Base-by-base conservation (phyloP, 1,140 invertebrate genomes). In the Bombus pyrosoma region DNA sequence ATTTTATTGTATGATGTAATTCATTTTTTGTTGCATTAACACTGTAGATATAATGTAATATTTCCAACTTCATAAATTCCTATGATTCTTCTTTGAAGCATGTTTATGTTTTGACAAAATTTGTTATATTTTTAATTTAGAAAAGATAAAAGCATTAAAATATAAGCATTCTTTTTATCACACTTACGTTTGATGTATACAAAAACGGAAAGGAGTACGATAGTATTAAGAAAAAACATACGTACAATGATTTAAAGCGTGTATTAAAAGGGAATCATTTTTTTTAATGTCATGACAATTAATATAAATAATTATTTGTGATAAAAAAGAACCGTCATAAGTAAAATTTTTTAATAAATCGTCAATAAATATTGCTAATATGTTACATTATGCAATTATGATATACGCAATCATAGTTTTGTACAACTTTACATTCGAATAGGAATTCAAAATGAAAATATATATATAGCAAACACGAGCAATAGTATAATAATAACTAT, bases 111-210 rank as follows among this genome's bases (percentile, higher is more conserved):
- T 64, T 74, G 22, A 47, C 32, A 9, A 80, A 13, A 41, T 57
- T 37, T 59, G 28, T 32, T 32, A 57, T 43, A 73, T 28, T 1
- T 62, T 62, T 62, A 12, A 59, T 34, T 57, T 82, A 74, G 47
- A 18, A 13, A 81, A 59, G 53, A 71, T 71, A n/a, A 34, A 28
- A 13, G n/a, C 12, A 37, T 47, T 73, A 79, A 71, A 84, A 59
- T 78, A 28, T 77, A 69, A 53, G 9, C n/a, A 4, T 28, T 47
- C 8, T 82, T 68, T 83, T 80, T 47, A 86, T 90, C 83, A 86
- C 74, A 90, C 81, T 90, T 88, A 92, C 77, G 74, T 92, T 91
- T 92, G 90, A 91, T 92, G 87, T 84, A 83, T 89, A 90, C 83
- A 85, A 93, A 92, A 92, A 92, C 89, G 83, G 88, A 92, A 91